phyloP scores from a whole-genome alignment of 1,140 invertebrate species.

The honey bee (Apis mellifera) region DNA sequence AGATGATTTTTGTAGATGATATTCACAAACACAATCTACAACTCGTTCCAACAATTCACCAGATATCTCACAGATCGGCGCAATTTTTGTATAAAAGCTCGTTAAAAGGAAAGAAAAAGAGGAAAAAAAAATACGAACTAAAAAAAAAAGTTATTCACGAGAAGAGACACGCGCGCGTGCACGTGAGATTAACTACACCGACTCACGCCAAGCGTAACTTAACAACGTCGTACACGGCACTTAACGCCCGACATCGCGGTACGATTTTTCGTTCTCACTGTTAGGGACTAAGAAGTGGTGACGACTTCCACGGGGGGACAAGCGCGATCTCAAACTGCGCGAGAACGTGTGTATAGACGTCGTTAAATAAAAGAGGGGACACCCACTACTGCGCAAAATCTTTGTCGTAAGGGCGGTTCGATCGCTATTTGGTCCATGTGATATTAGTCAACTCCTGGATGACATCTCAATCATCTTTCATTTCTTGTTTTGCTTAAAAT shows the following conservation, averaged over 20 bases:
- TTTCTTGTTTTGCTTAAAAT: background rate
- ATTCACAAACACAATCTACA: slow-evolving; percentile 3
- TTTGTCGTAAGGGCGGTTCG: slow-evolving; percentile 40
- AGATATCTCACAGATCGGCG: background rate
- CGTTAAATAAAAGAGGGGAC: slow-evolving; percentile 25
- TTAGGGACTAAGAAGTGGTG: background rate
- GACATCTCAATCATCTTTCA: background rate
- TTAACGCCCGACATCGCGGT: slow-evolving; percentile 56
- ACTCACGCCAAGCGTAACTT: slow-evolving; percentile 56
- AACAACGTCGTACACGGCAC: slow-evolving; percentile 57
- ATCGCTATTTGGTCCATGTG: slow-evolving; percentile 40
- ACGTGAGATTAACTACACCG: slow-evolving; percentile 53
- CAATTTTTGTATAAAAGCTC: background rate
- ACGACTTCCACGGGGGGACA: slow-evolving; percentile 4
- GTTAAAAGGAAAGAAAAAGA: background rate
- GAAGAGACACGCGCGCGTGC: slow-evolving; percentile 7
- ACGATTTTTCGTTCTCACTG: slow-evolving; percentile 33
- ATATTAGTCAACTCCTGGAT: slow-evolving; percentile 8
- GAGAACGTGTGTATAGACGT: slow-evolving; percentile 3
- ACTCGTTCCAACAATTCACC: background rate
- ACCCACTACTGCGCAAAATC: slow-evolving; percentile 41
- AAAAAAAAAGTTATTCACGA: slow-evolving; percentile 31
- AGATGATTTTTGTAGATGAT: no score
- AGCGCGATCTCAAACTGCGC: slow-evolving; percentile 30
- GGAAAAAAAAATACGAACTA: background rate